Base-by-base conservation (phyloP, 1,140 invertebrate genomes). In the Chrysopa pallens region DNA sequence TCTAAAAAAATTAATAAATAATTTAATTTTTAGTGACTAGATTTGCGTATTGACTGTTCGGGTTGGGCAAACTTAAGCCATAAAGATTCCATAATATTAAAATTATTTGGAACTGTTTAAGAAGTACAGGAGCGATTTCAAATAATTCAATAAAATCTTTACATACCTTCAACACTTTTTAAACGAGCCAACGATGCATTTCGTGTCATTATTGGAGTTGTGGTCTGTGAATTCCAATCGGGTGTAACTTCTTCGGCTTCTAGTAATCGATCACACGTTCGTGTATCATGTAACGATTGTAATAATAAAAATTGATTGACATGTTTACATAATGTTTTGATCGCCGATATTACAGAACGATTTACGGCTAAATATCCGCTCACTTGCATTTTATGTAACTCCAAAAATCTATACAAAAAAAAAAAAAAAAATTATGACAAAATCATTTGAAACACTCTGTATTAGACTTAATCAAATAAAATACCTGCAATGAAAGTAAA, bases 271-370 rank as follows among this genome's bases (percentile, higher is more conserved):
- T 82, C 73, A 54, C 84, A 87, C 42, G 68, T 71, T n/a, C 73
- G 61, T 1, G 76, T 80, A 45, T 81, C 74, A 55, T 82, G 69
- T 17, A 87, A 60, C 46, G 74, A 73, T 52, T 78, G 70, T 1
- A 87, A 59, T 7, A 87, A 56, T 35, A 85, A 55, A 45, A 71
- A 74, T 56, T 84, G 80, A 60, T 84, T 85, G 0, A 86, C 79
- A 46, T 67, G 61, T 36, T 73, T 76, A 47, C 76, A 80, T 12
- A 76, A 67, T 11, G 65, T 58, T 46, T 67, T 68, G 44, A 83
- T 71, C 44, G 70, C 70, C 8, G 62, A 50, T 0, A 76, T 55
- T 2, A 76, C 58, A 31, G 61, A 59, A 45, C 63, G 62, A 36
- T 74, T 71, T 3, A 76, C 63, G 43, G 67, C 58, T 44, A 62